Conservation (phyloP, 2,797 vertebrate species). For the Labroides dimidiatus region DNA sequence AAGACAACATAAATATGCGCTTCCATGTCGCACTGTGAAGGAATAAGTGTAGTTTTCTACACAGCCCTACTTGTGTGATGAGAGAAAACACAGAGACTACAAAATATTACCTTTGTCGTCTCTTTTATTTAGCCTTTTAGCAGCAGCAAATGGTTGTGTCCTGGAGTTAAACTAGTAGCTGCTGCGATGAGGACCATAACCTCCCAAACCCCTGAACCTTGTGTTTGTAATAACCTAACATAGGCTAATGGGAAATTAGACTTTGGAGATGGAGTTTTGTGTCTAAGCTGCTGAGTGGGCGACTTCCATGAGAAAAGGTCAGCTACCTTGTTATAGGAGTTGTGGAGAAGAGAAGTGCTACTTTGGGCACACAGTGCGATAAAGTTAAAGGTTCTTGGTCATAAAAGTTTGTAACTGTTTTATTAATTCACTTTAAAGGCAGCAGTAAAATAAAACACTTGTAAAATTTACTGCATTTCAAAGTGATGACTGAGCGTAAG, state of each 20-base stretch:
- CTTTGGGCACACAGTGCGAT: background rate
- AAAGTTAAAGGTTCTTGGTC: conserved; percentile 12
- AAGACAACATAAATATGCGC: too few species aligned
- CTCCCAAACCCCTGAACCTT: too few species aligned
- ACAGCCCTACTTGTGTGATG: background rate
- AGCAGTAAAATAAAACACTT: background rate
- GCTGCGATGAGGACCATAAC: too few species aligned
- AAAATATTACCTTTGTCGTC: background rate
- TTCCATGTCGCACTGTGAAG: background rate
- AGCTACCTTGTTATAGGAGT: conserved; percentile 56
- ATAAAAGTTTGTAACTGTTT: conserved; percentile 11
- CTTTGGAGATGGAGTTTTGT: conserved; percentile 42
- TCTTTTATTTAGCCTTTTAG: background rate
- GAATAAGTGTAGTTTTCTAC: background rate
- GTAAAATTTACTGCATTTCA: background rate
- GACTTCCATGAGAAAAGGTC: conserved; percentile 58
- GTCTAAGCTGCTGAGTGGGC: conserved; percentile 59
- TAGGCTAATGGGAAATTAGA: conserved; percentile 38
- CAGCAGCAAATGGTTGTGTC: too few species aligned
- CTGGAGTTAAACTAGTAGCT: too few species aligned
- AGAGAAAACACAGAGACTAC: background rate
- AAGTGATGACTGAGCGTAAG: background rate
- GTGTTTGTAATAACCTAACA: conserved; percentile 6
- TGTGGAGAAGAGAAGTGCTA: conserved; percentile 28
- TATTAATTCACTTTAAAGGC: conserved; percentile 17